Base-by-base conservation (phyloP, 2,797 vertebrate species). In the Silurus lanzhouensis region DNA sequence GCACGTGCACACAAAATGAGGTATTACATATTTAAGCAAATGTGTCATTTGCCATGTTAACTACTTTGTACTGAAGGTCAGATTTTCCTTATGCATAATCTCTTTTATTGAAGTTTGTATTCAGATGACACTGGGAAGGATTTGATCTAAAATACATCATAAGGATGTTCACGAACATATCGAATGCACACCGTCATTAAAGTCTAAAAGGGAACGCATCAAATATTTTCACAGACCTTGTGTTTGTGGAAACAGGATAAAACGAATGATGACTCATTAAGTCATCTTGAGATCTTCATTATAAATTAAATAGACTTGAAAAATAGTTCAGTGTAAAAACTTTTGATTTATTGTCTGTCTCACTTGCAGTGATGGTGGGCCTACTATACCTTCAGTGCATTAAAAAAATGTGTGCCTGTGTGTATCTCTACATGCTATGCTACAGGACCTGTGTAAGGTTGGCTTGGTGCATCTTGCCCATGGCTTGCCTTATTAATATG, bases 401-500 rank as follows among this genome's bases (percentile, higher is more conserved):
- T 17, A 12, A 78, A 15, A 75, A 13, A 72, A 38, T 15, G n/a
- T 55, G 22, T 63, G 55, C 60, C 17, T 61, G 58, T 78, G 55
- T 77, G 75, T 84, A 84, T 66, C 31, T 48, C 25, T 85, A 74
- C 87, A 6, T 83, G 57, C 83, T n/a, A 72, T 61, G 78, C 38
- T 61, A n/a, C 75, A 80, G 17, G 74, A 67, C 7, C 46, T 75
- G 71, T 83, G 31, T 64, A 74, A 78, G 84, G 78, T 70, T 74
- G 83, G 57, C 48, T 84, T 64, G 74, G 83, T 80, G 74, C 83
- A 74, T 82, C 81, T 63, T 74, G 87, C 89, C 89, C 89, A 84
- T 89, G 88, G 90, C 89, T 91, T 90, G 93, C 68, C 14, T 61
- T 83, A 60, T 83, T 71, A 94, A 92, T 95, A 92, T 92, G 84